Evolutionary conservation across 1,140 invertebrate species (phyloP), one percentile per base, ranked within the genome.

Genomic region (Drosophila neocordata): DNA sequence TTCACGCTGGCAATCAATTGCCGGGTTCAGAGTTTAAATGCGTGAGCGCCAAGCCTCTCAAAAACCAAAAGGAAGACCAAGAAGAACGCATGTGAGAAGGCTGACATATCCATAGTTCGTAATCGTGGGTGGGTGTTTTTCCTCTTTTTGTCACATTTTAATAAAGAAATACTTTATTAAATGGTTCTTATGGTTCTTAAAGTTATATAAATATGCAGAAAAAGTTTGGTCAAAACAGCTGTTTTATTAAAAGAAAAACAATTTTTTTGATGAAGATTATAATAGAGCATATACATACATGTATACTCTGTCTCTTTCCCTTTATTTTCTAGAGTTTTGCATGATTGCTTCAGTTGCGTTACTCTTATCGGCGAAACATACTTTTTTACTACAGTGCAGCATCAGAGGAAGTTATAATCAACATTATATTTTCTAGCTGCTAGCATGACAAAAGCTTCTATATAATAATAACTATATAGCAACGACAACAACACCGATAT

Each of bases 11-110:
- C 84, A 88, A 88, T 88, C 83, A 88, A 88, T 88, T 88, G 76
- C 76, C 76, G 83, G 79, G 83, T 79, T 88, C 83, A 88, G 84
- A 83, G 84, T 88, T 89, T 79, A 88, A 88, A 79, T 87, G 74
- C 71, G 41, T 44, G 41, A 15, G 15, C 41, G 13, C 13, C 41
- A 31, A 31, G 27, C 27, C 27, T 4, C 27, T 31, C 27, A 3
- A 31, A 18, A 20, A 9, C 41, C 15, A 20, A 79, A 41, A 38
- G 63, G 59, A 87, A 80, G 71, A 68, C 68, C 65, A 44, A n/a
- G 31, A 48, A 57, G 65, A 59, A 55, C 44, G 15, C 15, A 48
- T 9, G 9, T 48, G 44, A 11, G 44, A 4, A 20, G 15, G 15
- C 15, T n/a, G 22, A 18, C 41, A 44, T 15, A 7, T 20, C 41